phyloP scores from a whole-genome alignment of 1,140 invertebrate genomes.

The Diachasmimorpha longicaudata region DNA sequence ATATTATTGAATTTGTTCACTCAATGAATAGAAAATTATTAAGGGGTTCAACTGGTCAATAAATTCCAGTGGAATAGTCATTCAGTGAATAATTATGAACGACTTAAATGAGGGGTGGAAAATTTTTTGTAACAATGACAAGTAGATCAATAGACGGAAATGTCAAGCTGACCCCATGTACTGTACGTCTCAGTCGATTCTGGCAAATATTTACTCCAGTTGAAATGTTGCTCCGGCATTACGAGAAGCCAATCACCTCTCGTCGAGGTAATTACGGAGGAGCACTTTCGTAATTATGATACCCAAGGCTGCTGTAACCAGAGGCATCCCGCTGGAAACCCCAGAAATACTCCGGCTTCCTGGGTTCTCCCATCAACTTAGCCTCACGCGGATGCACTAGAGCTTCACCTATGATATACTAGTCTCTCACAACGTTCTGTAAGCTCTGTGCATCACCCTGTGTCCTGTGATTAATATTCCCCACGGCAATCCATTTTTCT shows the following conservation, averaged over 20 bases:
- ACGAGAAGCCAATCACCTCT: background rate
- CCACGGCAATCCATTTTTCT: background rate
- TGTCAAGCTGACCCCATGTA: background rate
- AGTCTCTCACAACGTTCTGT: background rate
- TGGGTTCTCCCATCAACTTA: background rate
- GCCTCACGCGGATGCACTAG: background rate
- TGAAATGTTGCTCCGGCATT: background rate
- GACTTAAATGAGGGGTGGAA: too few relatives aligned
- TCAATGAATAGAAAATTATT: too few relatives aligned
- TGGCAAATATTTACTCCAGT: background rate
- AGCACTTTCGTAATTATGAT: conserved; percentile 18
- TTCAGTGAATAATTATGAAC: too few relatives aligned
- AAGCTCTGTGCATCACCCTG: background rate
- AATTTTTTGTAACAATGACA: background rate
- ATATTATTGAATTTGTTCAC: too few relatives aligned
- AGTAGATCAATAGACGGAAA: background rate
- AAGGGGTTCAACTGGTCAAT: too few relatives aligned
- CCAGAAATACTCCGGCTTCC: background rate
- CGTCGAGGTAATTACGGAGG: conserved; percentile 3
- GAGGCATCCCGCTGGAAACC: background rate
- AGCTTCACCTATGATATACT: background rate
- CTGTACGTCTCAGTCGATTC: background rate
- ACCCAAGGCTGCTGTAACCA: background rate
- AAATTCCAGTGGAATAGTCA: too few relatives aligned
- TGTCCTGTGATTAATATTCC: background rate